Evolutionary conservation across 53 echinoderm and acorn worm species (phyloP).

Genomic region (Astropecten irregularis): DNA sequence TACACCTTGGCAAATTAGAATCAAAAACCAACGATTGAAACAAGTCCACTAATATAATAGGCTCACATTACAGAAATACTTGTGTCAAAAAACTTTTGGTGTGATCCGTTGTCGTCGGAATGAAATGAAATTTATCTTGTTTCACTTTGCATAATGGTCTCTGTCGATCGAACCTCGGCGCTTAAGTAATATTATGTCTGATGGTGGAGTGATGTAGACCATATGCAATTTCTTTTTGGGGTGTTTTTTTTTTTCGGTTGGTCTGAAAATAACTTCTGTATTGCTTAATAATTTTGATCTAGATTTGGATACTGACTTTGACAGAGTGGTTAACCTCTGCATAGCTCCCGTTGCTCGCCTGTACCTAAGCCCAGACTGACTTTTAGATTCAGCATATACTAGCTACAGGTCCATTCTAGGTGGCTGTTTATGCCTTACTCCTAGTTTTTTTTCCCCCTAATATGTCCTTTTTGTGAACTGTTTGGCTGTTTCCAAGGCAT

Average conservation of each 20-base stretch:
- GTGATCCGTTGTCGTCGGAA: background rate
- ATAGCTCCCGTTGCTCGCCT: background rate
- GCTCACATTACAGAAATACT: slow-evolving; percentile 1
- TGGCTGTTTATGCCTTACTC: background rate
- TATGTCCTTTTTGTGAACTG: background rate
- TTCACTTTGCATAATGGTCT: background rate
- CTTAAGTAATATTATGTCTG: background rate
- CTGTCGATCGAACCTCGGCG: too few species aligned
- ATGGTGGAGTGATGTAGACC: background rate
- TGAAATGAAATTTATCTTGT: background rate
- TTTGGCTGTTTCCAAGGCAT: too few species aligned
- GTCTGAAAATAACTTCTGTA: too few species aligned
- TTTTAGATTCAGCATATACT: background rate
- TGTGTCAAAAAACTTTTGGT: background rate
- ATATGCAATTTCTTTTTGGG: too few species aligned
- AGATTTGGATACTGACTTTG: slow-evolving; percentile 3
- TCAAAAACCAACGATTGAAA: background rate
- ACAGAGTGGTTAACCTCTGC: slow-evolving; percentile 14
- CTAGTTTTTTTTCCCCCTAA: background rate
- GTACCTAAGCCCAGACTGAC: background rate
- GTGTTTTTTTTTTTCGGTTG: too few species aligned
- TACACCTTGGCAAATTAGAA: background rate
- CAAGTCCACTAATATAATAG: too few species aligned
- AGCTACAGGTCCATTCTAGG: background rate
- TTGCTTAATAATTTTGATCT: slow-evolving; percentile 2